A percentile compares a stretch with the other conserved stretches of the same genome.
These are phyloP conservation scores for Eulemur macaco DNA, from an alignment of 2,113 vertebrate species.

Conservation along the genomic window DNA sequence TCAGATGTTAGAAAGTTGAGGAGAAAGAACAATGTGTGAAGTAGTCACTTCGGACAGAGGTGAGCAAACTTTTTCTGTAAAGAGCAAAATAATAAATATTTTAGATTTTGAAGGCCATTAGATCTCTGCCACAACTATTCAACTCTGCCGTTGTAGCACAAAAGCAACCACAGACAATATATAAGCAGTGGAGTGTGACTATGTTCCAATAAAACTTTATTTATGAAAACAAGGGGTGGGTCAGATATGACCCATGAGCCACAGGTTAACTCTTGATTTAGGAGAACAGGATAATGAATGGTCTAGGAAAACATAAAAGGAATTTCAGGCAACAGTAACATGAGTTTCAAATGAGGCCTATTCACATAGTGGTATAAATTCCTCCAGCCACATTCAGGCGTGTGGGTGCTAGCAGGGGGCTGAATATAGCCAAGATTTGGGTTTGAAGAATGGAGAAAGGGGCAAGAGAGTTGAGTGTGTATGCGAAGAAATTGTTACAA, in stretches of 20 bases:
- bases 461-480: neutral
- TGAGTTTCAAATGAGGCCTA: neutral
- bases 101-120: neutral
- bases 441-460: neutral
- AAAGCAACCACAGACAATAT: neutral
- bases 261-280: neutral
- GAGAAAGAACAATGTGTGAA: neutral
- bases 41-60: neutral
- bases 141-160: neutral
- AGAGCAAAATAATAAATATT: neutral
- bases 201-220: conserved; percentile 47
- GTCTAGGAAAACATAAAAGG: neutral
- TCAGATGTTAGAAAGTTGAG: neutral
- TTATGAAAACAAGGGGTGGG: neutral
- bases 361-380: neutral
- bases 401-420: neutral
- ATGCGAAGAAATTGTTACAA: neutral
- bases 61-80: neutral
- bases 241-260: neutral
- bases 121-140: neutral
- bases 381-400: neutral
- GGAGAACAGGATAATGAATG: neutral
- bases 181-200: neutral
- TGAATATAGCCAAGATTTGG: neutral
- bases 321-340: neutral